phyloP scores from a whole-genome alignment of 2,113 vertebrate species.

The Cyprinodon brontotheroides region DNA sequence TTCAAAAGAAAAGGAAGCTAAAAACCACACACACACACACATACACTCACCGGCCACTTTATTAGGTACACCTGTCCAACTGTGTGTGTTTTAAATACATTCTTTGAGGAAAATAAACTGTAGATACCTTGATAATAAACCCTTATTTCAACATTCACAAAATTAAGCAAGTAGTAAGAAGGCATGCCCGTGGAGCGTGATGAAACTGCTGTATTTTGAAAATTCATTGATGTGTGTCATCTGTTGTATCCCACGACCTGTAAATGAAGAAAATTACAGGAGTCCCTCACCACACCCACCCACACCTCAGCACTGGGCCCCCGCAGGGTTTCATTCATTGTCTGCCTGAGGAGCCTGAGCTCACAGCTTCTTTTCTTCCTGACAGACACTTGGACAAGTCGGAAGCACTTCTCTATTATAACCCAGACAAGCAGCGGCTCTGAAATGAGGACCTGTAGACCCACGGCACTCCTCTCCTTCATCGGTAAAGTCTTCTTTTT shows the following conservation, averaged over 20 bases:
- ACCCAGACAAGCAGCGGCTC: background rate
- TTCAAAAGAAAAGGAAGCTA: too few species aligned
- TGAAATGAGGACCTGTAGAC: slow-evolving; percentile 42
- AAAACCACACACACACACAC: too few species aligned
- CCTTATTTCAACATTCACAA: background rate
- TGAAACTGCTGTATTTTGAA: background rate
- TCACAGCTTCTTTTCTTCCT: background rate
- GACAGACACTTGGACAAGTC: background rate
- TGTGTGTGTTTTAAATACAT: too few species aligned
- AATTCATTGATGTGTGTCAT: background rate
- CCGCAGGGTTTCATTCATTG: slow-evolving; percentile 6
- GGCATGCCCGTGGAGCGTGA: background rate
- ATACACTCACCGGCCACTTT: too few species aligned
- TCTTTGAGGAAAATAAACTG: too few species aligned
- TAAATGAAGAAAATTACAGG: slow-evolving; percentile 14
- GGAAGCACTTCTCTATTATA: slow-evolving; percentile 7
- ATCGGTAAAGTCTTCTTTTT: slow-evolving; percentile 25
- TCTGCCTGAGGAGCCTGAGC: background rate
- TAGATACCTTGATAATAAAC: background rate
- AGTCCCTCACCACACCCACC: slow-evolving; percentile 65
- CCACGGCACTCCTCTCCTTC: slow-evolving; percentile 39
- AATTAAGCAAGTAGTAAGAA: background rate
- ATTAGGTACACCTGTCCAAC: too few species aligned
- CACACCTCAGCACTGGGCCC: slow-evolving; percentile 22
- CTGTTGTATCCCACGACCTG: background rate